Percentiles rank a stretch among this genome's conserved stretches.
Evolutionary conservation across 2,797 vertebrate genomes (phyloP).

Genomic region (Sebastiscus albofasciatus): DNA sequence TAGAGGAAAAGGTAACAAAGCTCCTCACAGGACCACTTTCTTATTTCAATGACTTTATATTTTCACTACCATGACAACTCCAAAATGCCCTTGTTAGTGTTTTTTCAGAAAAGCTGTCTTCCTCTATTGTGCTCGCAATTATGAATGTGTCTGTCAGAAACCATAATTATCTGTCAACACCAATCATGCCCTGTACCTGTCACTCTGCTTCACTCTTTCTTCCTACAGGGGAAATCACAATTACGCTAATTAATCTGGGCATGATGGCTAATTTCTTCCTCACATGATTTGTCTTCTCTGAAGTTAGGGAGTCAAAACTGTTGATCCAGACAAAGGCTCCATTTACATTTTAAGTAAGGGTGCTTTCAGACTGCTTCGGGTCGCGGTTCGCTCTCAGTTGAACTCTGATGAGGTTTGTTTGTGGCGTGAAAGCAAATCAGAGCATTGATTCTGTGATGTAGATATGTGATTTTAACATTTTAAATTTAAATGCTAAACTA

Average conservation of each 20-base stretch:
- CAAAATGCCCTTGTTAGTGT: neutral
- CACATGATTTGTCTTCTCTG: neutral
- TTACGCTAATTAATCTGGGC: neutral
- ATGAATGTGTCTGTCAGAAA: neutral
- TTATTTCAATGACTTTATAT: neutral
- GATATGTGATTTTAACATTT: neutral
- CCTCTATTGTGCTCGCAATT: neutral
- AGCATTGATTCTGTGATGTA: neutral
- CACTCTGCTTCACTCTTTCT: neutral
- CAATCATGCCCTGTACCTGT: neutral
- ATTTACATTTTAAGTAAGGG: neutral
- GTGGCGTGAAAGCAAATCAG: neutral
- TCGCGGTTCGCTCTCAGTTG: neutral
- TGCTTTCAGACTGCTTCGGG: neutral
- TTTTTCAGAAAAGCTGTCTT: neutral
- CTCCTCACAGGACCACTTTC: neutral
- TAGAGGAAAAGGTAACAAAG: neutral
- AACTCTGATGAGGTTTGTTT: neutral
- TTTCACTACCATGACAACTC: neutral
- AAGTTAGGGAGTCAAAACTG: neutral
- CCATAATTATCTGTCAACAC: neutral
- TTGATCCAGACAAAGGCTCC: neutral
- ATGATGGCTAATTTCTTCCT: neutral
- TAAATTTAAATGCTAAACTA: neutral
- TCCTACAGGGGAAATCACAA: neutral